phyloP scores from a whole-genome alignment of 2,113 vertebrate genomes.

The Platichthys stellatus region DNA sequence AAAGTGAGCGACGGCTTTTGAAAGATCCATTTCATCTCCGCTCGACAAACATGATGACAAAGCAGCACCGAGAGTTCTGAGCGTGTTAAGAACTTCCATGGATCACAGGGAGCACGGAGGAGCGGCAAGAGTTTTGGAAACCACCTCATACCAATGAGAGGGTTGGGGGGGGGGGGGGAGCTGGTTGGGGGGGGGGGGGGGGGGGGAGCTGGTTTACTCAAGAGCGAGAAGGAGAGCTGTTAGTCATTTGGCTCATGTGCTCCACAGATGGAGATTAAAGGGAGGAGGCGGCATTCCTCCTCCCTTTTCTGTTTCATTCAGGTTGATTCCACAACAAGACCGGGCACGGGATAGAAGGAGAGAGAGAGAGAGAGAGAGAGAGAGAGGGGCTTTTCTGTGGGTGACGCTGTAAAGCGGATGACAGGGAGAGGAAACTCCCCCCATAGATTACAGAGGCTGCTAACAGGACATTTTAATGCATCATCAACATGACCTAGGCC shows the following conservation, averaged over 20 bases:
- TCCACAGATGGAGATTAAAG: constrained; percentile 77
- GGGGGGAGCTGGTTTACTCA: constrained; percentile 32
- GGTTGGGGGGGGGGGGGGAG: neutral
- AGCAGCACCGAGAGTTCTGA: constrained; percentile 47
- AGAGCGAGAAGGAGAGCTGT: constrained; percentile 57
- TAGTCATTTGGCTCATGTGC: constrained; percentile 74
- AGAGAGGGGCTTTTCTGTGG: constrained; percentile 52
- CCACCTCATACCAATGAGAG: constrained; percentile 59
- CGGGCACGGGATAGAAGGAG: constrained; percentile 19
- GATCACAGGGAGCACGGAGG: constrained; percentile 54
- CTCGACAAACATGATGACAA: constrained; percentile 60
- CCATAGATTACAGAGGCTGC: constrained; percentile 32
- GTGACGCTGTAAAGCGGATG: constrained; percentile 39
- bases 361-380: neutral
- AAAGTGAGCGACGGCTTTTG: constrained; percentile 47
- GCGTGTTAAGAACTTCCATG: constrained; percentile 64
- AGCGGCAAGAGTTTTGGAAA: constrained; percentile 65
- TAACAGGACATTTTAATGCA: constrained; percentile 28
- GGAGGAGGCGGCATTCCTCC: constrained; percentile 59
- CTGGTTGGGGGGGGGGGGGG: constrained; percentile 16
- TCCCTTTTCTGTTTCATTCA: constrained; percentile 59
- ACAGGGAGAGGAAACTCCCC: constrained; percentile 53
- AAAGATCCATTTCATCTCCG: constrained; percentile 66
- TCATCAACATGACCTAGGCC: constrained; percentile 35
- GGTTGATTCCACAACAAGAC: constrained; percentile 64